Evolutionary conservation across 2,797 vertebrate species (phyloP), one percentile per base, ranked within the genome.

Genomic region (Eidolon dupreanum): DNA sequence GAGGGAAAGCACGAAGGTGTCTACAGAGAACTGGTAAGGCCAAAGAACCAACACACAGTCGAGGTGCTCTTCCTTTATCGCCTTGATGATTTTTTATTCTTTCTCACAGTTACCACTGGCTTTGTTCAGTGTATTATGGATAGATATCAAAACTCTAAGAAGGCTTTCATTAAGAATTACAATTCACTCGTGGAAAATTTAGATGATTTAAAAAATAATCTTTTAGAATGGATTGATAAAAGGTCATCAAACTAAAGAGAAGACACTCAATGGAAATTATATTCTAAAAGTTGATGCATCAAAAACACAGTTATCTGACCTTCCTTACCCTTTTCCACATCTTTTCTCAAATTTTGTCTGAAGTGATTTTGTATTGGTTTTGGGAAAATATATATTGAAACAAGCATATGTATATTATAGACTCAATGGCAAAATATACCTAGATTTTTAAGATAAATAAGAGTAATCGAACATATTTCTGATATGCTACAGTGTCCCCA

Each of bases 21-120:
- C 97, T 99, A 99, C 97, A 98, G 99, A 98, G 99, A 99, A 96
- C 98, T 99, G 99, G 99, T 99, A 99, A 99, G 99, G 82, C 90
- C 68, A 46, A 97, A 46, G 57, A 61, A 63, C 41, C 70, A 79
- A 7, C 46, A 82, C 92, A 91, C 65, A 82, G 31, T 96, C 77
- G 74, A 41, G 31, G 10, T 38, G 5, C 84, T 46, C 31, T 87
- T 93, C 1, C 1, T 91, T 95, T 41, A n/a, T 92, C 51, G 26
- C 16, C 24, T 79, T 38, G 68, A 8, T 90, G 38, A 36, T 38
- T 68, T 84, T 90, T 53, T 59, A 20, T 78, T 86, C 53, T 90
- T 90, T 78, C 17, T 88, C 28, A 22, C 5, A 61, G 61, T n/a
- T 4, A 43, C 31, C 31, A 28, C 57, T 94, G 20, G 16, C 36